Evolutionary conservation across 2,113 vertebrate species (phyloP).

Genomic region (Cyrtonyx montezumae): DNA sequence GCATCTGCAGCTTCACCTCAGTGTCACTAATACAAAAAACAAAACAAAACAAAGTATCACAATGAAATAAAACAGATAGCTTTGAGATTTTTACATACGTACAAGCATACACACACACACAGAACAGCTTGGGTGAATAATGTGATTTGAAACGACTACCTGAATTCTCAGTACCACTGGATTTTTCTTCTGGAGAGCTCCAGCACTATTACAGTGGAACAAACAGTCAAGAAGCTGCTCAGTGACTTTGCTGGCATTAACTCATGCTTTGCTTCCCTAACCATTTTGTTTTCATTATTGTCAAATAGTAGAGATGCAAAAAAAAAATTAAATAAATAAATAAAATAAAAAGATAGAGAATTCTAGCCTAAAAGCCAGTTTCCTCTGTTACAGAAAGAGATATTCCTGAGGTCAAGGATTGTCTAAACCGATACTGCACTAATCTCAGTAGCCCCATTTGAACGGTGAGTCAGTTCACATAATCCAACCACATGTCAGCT

Average conservation of each 20-base stretch:
- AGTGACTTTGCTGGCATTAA: constrained; percentile 32
- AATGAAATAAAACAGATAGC: neutral
- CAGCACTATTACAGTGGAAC: neutral
- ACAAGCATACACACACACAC: rapidly evolving
- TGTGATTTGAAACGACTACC: neutral
- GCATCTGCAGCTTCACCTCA: neutral
- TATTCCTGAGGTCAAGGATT: constrained; percentile 66
- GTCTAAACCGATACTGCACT: constrained; percentile 68
- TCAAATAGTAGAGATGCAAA: constrained; percentile 55
- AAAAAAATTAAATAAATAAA: too few relatives aligned
- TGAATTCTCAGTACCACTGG: neutral
- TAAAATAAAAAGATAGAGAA: neutral
- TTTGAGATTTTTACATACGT: neutral
- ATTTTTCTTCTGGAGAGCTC: neutral
- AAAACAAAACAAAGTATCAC: neutral
- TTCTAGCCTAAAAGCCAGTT: constrained; percentile 47
- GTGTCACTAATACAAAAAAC: neutral
- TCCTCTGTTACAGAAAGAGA: constrained; percentile 43
- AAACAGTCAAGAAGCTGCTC: constrained; percentile 12
- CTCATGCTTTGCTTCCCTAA: constrained; percentile 39
- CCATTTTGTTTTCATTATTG: constrained; percentile 58
- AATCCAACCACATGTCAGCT: constrained; percentile 66
- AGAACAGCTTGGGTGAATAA: neutral
- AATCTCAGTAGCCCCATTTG: constrained; percentile 59
- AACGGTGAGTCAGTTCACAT: constrained; percentile 66